phyloP scores from a whole-genome alignment of 2,888 invertebrate genomes.

The Lypha dubia region DNA sequence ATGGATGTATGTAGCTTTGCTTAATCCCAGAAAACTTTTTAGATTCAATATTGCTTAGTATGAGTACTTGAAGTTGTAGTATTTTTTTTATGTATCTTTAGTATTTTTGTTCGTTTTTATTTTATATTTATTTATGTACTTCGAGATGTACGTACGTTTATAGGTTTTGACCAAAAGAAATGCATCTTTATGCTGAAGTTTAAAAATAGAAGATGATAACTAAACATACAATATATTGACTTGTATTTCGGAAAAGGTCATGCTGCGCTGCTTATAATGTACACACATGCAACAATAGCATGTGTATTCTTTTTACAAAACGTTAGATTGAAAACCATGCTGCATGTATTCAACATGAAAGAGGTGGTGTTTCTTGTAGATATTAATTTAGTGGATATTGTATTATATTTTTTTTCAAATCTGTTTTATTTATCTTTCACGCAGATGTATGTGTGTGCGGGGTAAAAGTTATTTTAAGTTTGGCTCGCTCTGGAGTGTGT shows the following conservation, averaged over 20 bases:
- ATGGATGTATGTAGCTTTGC: conserved; percentile 28
- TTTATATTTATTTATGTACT: conserved; percentile 57
- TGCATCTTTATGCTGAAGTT: conserved; percentile 38
- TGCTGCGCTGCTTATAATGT: conserved; percentile 53
- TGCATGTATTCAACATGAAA: conserved; percentile 48
- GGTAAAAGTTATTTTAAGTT: conserved; percentile 11
- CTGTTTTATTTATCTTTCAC: background rate
- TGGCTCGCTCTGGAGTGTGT: conserved; percentile 1
- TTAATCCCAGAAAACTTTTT: conserved; percentile 61
- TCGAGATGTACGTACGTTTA: conserved; percentile 25
- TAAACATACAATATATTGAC: conserved; percentile 64
- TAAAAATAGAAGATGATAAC: conserved; percentile 55
- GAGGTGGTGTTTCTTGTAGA: conserved; percentile 38
- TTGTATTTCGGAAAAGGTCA: conserved; percentile 67
- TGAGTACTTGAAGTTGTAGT: too few relatives aligned
- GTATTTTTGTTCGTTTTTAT: conserved; percentile 16
- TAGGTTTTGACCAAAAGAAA: conserved; percentile 62
- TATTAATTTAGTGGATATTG: conserved; percentile 45
- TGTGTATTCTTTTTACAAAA: conserved; percentile 20
- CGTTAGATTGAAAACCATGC: conserved; percentile 42
- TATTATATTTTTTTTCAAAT: background rate
- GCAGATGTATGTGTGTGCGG: background rate
- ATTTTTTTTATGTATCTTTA: conserved; percentile 28
- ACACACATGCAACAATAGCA: conserved; percentile 42
- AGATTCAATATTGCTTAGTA: conserved; percentile 42